Evolutionary conservation across 2,888 invertebrate genomes (phyloP).

Genomic region (Deladenus siricidicola): DNA sequence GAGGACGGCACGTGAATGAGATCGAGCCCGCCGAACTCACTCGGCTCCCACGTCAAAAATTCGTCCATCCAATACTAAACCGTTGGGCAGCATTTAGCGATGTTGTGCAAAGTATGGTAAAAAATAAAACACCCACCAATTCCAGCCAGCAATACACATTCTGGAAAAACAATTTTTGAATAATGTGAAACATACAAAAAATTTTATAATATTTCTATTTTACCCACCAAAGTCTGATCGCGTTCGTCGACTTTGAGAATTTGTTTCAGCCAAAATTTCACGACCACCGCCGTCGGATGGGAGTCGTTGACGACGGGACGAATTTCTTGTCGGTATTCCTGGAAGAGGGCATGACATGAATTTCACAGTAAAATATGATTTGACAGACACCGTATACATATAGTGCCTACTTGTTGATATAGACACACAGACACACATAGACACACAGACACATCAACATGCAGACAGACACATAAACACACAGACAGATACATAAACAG

Average conservation of each 20-base stretch:
- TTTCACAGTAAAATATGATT: no score
- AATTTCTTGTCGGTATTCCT: conserved; percentile 40
- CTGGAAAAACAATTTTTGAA: not conserved
- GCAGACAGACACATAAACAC: no score
- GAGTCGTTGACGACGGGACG: conserved; percentile 46
- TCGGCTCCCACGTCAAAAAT: conserved; percentile 45
- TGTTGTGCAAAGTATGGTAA: not conserved
- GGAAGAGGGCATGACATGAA: conserved; percentile 34
- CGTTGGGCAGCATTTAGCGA: not conserved
- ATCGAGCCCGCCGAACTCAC: conserved; percentile 42
- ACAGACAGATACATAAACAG: no score
- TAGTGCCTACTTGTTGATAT: conserved; percentile 12
- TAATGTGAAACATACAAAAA: not conserved
- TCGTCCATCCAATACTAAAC: conserved; percentile 35
- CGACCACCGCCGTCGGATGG: conserved; percentile 30
- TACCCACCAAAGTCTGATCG: conserved; percentile 36
- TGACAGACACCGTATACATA: conserved; percentile 40
- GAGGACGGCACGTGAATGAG: conserved; percentile 45
- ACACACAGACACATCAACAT: no score
- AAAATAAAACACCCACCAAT: conserved; percentile 9
- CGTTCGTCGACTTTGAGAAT: conserved; percentile 46
- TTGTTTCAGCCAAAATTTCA: conserved; percentile 53
- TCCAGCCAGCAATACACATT: conserved; percentile 9
- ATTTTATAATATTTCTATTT: not conserved
- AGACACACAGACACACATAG: no score